Conservation (phyloP, 37 sponge, comb jelly and placozoan species). For the Crambe crambe region DNA sequence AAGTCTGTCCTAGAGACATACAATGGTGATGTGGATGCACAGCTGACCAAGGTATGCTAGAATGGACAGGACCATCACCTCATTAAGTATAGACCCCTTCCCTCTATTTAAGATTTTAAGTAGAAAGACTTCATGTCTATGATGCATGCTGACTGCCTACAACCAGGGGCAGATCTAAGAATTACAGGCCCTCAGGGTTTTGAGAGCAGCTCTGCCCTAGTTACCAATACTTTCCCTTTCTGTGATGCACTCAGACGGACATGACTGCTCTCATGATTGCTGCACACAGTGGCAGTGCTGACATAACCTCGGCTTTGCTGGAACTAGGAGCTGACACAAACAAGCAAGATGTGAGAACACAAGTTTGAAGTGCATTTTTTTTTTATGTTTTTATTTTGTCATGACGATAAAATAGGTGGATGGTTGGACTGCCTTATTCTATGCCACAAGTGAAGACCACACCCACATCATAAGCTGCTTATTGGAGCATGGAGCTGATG, state of each 20-base stretch:
- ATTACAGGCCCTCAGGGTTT: no score
- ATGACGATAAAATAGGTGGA: background rate
- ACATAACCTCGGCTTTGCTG: background rate
- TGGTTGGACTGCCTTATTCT: slow-evolving; percentile 4
- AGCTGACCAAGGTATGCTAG: background rate
- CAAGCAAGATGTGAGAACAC: slow-evolving; percentile 8
- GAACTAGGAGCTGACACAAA: background rate
- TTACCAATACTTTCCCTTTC: background rate
- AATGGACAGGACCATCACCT: no score
- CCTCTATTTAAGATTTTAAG: no score
- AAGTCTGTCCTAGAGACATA: background rate
- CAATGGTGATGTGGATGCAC: background rate
- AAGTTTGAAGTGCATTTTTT: background rate
- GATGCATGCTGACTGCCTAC: no score
- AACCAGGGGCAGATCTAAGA: no score
- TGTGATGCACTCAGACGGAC: background rate
- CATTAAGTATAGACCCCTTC: no score
- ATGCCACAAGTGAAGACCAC: background rate
- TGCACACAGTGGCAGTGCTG: background rate
- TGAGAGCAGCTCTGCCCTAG: no score
- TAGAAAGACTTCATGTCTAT: no score
- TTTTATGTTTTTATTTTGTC: background rate
- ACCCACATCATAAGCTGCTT: background rate
- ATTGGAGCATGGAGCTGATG: slow-evolving; percentile 2
- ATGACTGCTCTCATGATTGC: background rate